These are phyloP conservation scores for Anabas testudineus DNA, from an alignment of 2,797 vertebrate species.

Conservation along the genomic window DNA sequence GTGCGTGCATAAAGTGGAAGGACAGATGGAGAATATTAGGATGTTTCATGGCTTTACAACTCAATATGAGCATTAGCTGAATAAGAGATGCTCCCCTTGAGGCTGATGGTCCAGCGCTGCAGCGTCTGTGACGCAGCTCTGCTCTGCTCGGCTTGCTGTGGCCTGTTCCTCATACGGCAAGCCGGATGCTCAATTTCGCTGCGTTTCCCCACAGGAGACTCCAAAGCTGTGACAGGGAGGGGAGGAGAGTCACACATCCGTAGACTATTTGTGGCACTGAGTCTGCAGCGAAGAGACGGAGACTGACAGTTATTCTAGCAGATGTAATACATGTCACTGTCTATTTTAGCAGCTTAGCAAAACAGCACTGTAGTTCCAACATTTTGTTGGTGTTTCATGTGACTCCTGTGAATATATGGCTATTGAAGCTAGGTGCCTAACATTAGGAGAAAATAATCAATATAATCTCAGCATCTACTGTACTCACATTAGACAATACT, in stretches of 20 bases:
- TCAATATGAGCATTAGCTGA: conserved; percentile 44
- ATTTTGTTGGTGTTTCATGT: conserved; percentile 8
- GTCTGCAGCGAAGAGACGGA: conserved; percentile 15
- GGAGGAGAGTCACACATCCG: conserved; percentile 8
- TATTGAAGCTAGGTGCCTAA: background rate
- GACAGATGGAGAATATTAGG: background rate
- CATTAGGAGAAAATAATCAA: background rate
- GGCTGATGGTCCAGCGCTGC: conserved; percentile 55
- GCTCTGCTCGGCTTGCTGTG: conserved; percentile 58
- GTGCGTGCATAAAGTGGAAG: background rate
- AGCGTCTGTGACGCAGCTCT: conserved; percentile 80
- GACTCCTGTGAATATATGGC: background rate
- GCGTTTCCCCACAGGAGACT: conserved; percentile 34
- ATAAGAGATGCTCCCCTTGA: conserved; percentile 61
- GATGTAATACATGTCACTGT: conserved; percentile 6
- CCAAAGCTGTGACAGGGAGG: background rate
- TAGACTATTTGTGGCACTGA: conserved; percentile 9
- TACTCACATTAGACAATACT: background rate
- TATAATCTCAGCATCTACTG: background rate
- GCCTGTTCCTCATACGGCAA: conserved; percentile 59
- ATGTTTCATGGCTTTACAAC: conserved; percentile 6
- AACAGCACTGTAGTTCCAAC: conserved; percentile 4
- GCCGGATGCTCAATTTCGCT: conserved; percentile 46
- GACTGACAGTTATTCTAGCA: conserved; percentile 1
- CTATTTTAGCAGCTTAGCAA: conserved; percentile 30